Percentiles rank a stretch among this genome's conserved stretches.
Conservation (phyloP, 2,888 invertebrate species). For the Carcina quercana region DNA sequence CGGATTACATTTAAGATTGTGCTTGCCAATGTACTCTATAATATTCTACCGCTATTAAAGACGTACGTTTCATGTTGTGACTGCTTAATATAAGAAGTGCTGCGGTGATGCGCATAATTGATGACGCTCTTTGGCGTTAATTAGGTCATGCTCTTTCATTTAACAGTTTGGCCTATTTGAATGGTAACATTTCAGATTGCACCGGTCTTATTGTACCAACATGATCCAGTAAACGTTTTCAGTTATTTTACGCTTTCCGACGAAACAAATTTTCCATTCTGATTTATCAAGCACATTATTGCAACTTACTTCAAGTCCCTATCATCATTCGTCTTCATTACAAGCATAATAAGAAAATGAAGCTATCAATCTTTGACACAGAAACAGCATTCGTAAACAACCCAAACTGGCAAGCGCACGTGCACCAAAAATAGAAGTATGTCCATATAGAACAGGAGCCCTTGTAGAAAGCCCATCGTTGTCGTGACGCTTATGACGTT, state of each 20-base stretch:
- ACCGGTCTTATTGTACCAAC: too few relatives aligned
- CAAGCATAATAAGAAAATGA: conserved; percentile 4
- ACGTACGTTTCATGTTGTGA: too few relatives aligned
- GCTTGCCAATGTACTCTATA: conserved; percentile 13
- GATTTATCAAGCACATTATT: background rate
- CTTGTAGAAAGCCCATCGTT: too few relatives aligned
- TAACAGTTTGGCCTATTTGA: too few relatives aligned
- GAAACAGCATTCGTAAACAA: conserved; percentile 21
- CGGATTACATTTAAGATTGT: conserved; percentile 14
- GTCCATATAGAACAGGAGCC: conserved; percentile 15
- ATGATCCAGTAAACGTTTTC: too few relatives aligned
- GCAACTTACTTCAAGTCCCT: too few relatives aligned
- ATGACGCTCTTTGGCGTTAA: conserved; percentile 20
- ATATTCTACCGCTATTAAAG: too few relatives aligned
- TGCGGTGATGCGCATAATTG: too few relatives aligned
- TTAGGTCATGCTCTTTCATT: conserved; percentile 20
- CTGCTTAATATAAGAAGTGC: too few relatives aligned
- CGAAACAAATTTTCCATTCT: too few relatives aligned
- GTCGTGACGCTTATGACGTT: conserved; percentile 23
- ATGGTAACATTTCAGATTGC: too few relatives aligned
- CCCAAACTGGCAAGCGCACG: conserved; percentile 22
- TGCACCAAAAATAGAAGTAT: conserved; percentile 25
- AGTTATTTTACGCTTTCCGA: too few relatives aligned
- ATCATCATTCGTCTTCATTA: background rate
- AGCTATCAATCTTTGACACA: conserved; percentile 20